These are phyloP conservation scores for Tiliqua scincoides DNA, from an alignment of 2,113 vertebrate genomes.

Conservation along the genomic window DNA sequence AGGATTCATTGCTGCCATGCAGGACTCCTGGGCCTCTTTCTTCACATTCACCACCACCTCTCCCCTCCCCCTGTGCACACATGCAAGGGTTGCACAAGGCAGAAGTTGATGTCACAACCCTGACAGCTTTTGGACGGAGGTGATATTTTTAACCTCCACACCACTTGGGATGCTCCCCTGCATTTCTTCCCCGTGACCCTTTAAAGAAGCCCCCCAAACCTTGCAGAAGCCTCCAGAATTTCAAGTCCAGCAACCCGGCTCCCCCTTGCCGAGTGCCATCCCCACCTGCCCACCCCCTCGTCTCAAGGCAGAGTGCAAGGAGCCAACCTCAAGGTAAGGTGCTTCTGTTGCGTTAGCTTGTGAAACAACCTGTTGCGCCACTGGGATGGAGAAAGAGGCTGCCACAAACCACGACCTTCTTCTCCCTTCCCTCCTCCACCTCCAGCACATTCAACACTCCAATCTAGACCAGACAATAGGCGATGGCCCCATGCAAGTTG, in stretches of 20 bases:
- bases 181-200: too few species aligned
- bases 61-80: slow-evolving; percentile 14
- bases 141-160: neutral
- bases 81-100: slow-evolving; percentile 41
- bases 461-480: too few species aligned
- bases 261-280: neutral
- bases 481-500: too few species aligned
- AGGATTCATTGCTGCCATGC: neutral
- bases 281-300: too few species aligned
- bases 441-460: neutral
- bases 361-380: slow-evolving; percentile 24
- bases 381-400: neutral
- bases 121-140: slow-evolving; percentile 9
- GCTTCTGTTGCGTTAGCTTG: neutral
- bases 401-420: slow-evolving; percentile 9
- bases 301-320: neutral
- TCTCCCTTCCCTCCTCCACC: too few species aligned
- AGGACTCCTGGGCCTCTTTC: neutral
- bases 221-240: neutral
- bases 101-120: slow-evolving; percentile 55
- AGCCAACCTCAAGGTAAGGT: neutral
- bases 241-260: neutral
- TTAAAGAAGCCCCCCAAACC: neutral
- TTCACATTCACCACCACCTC: too few species aligned
- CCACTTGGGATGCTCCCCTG: neutral